These are phyloP conservation scores for Plagodis pulveraria DNA, from an alignment of 2,888 invertebrate genomes.

Conservation along the genomic window DNA sequence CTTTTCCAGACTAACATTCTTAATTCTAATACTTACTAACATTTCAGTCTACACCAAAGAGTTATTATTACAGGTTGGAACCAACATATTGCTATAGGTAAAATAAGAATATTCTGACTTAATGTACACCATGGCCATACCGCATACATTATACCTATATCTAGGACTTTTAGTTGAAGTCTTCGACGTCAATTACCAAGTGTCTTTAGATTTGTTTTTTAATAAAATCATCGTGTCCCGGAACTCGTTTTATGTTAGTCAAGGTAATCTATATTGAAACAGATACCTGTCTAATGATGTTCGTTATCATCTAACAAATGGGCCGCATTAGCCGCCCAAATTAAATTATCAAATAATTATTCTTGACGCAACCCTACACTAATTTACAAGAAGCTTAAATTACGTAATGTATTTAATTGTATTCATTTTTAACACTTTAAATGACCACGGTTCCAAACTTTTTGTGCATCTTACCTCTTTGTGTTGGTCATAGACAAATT, in stretches of 20 bases:
- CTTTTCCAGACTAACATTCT: too few species aligned
- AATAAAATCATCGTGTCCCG: not conserved
- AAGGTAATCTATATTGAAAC: not conserved
- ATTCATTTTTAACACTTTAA: slow-evolving; percentile 6
- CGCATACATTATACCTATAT: too few species aligned
- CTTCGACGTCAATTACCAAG: not conserved
- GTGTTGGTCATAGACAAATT: slow-evolving; percentile 78
- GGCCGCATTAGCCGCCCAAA: slow-evolving; percentile 57
- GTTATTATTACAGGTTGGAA: too few species aligned
- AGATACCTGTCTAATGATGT: slow-evolving; percentile 28
- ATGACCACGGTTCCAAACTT: slow-evolving; percentile 4
- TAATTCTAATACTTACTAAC: too few species aligned
- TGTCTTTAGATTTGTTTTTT: too few species aligned
- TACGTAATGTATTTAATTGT: slow-evolving; percentile 20
- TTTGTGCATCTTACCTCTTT: slow-evolving; percentile 22
- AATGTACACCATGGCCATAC: too few species aligned
- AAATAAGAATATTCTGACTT: too few species aligned
- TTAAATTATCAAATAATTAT: slow-evolving; percentile 66
- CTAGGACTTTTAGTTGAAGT: too few species aligned
- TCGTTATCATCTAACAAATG: slow-evolving; percentile 58
- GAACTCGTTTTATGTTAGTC: slow-evolving; percentile 2
- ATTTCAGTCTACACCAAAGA: too few species aligned
- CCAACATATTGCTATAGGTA: too few species aligned
- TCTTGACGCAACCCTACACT: slow-evolving; percentile 27
- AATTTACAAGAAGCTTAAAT: slow-evolving; percentile 50